These are phyloP conservation scores for Scelioninae gen. 2 DNA, from an alignment of 2,888 invertebrate species.

Conservation along the genomic window DNA sequence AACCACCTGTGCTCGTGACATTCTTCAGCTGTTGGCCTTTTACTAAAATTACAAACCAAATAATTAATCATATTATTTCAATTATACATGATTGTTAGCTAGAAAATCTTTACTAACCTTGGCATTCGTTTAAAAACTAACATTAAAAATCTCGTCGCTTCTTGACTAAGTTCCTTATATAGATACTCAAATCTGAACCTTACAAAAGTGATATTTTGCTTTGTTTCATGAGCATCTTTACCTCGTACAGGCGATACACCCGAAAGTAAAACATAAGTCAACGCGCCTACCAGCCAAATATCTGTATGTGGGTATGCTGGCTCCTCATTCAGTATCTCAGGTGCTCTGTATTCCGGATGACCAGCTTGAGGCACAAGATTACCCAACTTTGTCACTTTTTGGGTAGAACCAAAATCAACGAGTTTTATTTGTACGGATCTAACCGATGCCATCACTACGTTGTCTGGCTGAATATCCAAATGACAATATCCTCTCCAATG, in stretches of 20 bases:
- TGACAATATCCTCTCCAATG: constrained; percentile 96
- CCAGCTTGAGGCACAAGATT: constrained; percentile 80
- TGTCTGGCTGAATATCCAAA: constrained; percentile 94
- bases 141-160: constrained; percentile 95
- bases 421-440: constrained; percentile 91
- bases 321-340: constrained; percentile 92
- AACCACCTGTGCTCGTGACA: constrained; percentile 98
- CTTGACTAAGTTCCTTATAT: constrained; percentile 95
- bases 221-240: constrained; percentile 86
- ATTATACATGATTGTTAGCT: too few species aligned
- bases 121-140: constrained; percentile 96
- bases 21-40: constrained; percentile 95
- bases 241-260: constrained; percentile 95
- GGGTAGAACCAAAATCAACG: constrained; percentile 93
- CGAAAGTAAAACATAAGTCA: constrained; percentile 93
- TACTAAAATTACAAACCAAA: constrained; percentile 78
- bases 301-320: constrained; percentile 93
- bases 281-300: constrained; percentile 95
- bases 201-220: constrained; percentile 93
- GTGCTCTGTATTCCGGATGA: constrained; percentile 88
- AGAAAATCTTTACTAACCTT: constrained; percentile 80
- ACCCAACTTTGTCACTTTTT: constrained; percentile 87
- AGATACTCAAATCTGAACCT: constrained; percentile 95
- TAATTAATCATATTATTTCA: too few species aligned
- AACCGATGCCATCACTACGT: constrained; percentile 92